Conservation (phyloP, 2,113 vertebrate species). For the Romanogobio albipinnatus region DNA sequence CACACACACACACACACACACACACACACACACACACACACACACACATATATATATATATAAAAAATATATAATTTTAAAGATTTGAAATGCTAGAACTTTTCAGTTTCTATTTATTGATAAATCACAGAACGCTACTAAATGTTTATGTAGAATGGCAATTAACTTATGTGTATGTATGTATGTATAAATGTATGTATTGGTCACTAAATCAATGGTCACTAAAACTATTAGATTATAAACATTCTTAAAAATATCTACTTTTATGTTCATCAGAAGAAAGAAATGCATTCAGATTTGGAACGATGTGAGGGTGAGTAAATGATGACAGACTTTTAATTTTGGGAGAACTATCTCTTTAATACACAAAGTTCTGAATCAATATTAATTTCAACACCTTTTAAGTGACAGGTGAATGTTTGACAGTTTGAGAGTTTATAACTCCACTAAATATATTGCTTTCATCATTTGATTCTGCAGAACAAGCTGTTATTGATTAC, state of each 20-base stretch:
- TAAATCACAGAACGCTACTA: no score
- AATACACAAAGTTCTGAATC: background rate
- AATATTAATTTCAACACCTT: background rate
- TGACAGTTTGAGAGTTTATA: background rate
- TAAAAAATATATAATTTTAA: background rate
- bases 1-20: no score
- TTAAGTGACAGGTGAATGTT: background rate
- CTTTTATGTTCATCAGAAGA: background rate
- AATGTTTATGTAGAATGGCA: no score
- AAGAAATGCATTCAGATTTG: background rate
- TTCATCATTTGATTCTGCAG: slow-evolving; percentile 6
- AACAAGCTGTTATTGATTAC: background rate
- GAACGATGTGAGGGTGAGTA: background rate
- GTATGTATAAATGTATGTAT: no score
- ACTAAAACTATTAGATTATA: no score
- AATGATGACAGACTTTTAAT: background rate
- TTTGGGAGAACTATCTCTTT: no score
- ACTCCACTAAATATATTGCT: background rate
- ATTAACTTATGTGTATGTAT: no score
- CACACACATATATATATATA: no score
- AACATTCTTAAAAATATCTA: background rate
- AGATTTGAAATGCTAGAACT: no score
- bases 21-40: no score
- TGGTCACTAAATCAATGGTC: no score
- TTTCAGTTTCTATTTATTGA: no score